These are phyloP conservation scores for Cotesia congregata DNA, from an alignment of 2,888 invertebrate species.

Conservation along the genomic window DNA sequence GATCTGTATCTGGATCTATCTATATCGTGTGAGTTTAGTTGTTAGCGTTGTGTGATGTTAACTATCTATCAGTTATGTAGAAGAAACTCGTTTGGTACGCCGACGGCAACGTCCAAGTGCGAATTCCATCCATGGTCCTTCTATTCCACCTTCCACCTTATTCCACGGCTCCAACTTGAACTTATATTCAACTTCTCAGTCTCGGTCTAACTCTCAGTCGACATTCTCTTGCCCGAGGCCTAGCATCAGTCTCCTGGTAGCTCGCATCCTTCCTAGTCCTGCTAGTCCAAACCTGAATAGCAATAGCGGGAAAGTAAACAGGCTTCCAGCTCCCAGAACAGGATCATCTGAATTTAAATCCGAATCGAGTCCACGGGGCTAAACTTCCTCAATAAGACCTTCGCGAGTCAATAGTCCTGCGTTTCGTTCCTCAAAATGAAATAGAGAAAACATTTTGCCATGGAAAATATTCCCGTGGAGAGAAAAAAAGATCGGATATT, in stretches of 20 bases:
- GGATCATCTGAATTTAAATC: not conserved
- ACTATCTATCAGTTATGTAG: not conserved
- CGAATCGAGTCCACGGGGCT: not conserved
- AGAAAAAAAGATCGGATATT: not conserved
- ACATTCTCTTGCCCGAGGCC: constrained; percentile 31
- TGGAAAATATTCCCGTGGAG: not conserved
- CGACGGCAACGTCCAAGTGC: constrained; percentile 29
- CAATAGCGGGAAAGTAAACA: not conserved
- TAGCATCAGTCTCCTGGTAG: constrained; percentile 22
- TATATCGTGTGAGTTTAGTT: not conserved
- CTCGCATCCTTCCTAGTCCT: not conserved
- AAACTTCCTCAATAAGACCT: not conserved
- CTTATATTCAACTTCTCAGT: not conserved
- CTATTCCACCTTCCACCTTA: constrained; percentile 8
- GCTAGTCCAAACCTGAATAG: not conserved
- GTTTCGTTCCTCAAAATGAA: not conserved
- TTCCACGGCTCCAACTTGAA: not conserved
- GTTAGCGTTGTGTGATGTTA: not conserved
- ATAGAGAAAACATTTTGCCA: not conserved
- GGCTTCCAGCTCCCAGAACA: not conserved
- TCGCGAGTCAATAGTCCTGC: not conserved
- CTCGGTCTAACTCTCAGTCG: constrained; percentile 10
- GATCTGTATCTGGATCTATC: too few relatives aligned
- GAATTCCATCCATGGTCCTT: constrained; percentile 25
- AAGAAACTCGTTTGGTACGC: constrained; percentile 31